phyloP scores from a whole-genome alignment of 2,888 invertebrate species.

The Aethes cnicana region DNA sequence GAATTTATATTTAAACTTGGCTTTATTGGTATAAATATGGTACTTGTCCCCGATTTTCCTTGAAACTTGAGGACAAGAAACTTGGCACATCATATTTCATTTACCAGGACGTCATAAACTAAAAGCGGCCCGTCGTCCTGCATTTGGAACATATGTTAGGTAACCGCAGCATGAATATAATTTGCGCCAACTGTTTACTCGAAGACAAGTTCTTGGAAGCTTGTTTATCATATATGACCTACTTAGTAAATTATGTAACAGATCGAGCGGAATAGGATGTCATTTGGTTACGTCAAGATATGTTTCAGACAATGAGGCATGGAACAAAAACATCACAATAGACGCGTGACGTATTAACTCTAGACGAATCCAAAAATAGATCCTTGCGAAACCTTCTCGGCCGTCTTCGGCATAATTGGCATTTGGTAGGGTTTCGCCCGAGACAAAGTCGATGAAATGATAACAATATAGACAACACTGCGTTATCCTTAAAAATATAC shows the following conservation, averaged over 20 bases:
- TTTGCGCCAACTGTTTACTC: slow-evolving; percentile 17
- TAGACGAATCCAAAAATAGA: slow-evolving; percentile 7
- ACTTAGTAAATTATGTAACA: no score
- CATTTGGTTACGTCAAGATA: no score
- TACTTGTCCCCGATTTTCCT: background rate
- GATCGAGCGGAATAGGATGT: no score
- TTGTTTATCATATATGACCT: no score
- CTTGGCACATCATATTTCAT: slow-evolving; percentile 19
- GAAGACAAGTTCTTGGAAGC: background rate
- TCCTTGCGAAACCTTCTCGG: background rate
- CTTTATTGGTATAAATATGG: no score
- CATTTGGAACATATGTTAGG: slow-evolving; percentile 3
- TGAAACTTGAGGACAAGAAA: background rate
- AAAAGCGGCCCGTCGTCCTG: background rate
- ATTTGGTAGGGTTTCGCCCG: no score
- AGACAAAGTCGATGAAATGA: slow-evolving; percentile 22
- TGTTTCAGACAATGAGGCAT: slow-evolving; percentile 6
- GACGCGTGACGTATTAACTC: slow-evolving; percentile 4
- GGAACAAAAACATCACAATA: slow-evolving; percentile 13
- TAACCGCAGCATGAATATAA: slow-evolving; percentile 18
- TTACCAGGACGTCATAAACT: slow-evolving; percentile 12
- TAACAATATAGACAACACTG: slow-evolving; percentile 4
- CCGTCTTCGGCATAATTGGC: no score
- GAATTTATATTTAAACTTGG: no score
- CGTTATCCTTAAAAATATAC: slow-evolving; percentile 7